phyloP scores from a whole-genome alignment of 2,797 vertebrate genomes.

The Ceryle rudis region DNA sequence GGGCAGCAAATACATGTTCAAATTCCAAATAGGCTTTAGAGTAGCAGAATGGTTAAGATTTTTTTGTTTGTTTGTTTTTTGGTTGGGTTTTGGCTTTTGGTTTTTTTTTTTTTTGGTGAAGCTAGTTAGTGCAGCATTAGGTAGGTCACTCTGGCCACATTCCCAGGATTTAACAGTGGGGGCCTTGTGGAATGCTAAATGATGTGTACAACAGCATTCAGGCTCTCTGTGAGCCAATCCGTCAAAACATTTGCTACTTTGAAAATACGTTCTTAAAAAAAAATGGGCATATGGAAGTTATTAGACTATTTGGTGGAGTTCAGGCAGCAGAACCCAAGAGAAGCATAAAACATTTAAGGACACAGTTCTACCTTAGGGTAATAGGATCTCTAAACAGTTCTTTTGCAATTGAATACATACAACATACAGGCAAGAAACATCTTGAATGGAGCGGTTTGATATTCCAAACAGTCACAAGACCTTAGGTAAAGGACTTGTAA shows the following conservation, averaged over 20 bases:
- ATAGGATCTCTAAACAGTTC: conserved; percentile 58
- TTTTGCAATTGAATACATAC: conserved; percentile 56
- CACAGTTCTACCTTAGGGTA: conserved; percentile 72
- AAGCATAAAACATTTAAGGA: conserved; percentile 77
- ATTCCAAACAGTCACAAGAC: conserved; percentile 41
- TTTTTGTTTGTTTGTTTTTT: not conserved
- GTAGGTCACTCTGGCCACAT: conserved; percentile 82
- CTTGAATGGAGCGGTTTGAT: conserved; percentile 8
- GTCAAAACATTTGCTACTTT: conserved; percentile 86
- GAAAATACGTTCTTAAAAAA: conserved; percentile 83
- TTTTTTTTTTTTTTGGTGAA: conserved; percentile 37
- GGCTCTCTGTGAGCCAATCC: conserved; percentile 80
- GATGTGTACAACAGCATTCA: conserved; percentile 85
- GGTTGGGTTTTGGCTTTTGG: too few relatives aligned
- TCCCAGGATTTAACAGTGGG: conserved; percentile 89
- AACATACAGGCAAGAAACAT: conserved; percentile 53
- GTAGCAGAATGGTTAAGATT: conserved; percentile 70
- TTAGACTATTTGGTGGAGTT: conserved; percentile 83
- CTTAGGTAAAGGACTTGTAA: conserved; percentile 15
- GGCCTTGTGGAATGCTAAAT: conserved; percentile 89
- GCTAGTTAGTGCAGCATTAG: conserved; percentile 83
- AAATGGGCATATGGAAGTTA: conserved; percentile 88
- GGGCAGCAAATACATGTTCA: conserved; percentile 52
- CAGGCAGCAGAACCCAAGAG: conserved; percentile 76
- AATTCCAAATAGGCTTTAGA: conserved; percentile 72